Evolutionary conservation across 2,888 invertebrate species (phyloP), one percentile per base, ranked within the genome.

Genomic region (Pheosia tremula): DNA sequence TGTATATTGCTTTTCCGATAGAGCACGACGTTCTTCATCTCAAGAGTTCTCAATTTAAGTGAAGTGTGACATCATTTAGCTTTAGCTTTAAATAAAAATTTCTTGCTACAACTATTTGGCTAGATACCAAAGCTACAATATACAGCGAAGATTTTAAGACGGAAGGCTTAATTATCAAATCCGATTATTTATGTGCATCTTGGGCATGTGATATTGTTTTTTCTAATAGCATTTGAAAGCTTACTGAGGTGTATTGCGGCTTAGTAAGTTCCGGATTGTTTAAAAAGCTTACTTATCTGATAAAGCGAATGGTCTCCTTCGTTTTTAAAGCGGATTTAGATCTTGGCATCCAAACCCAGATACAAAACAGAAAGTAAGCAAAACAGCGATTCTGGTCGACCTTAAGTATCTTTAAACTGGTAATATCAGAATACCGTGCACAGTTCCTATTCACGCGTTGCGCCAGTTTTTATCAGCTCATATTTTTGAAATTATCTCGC

Each of bases 401-500:
- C 47, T 47, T 24, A 24, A 24, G 24, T 24, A 24, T 24, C 24
- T 24, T 50, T 9, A 50, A 50, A 50, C 50, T 50, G 50, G 50
- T 50, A 24, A 50, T 24, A 50, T 50, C 24, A 6, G 50, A 50
- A 50, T 47, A 9, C 52, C 2, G n/a, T 9, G n/a, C 24, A 36
- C 52, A 52, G 13, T 38, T 38, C 4, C n/a, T 54, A 5, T 37
- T 54, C 54, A 38, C 54, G 7, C 38, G 24, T 24, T 24, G 4
- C 38, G n/a, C 11, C 24, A 24, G 24, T 24, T 24, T 24, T 38
- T 54, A 54, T 37, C 54, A 54, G 58, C 59, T 67, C 69, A 62
- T 66, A 66, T 71, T 69, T 68, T 70, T 62, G 47, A 69, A 65
- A 75, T 73, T 75, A 76, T 70, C 62, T 69, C 61, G 69, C 73